These are phyloP conservation scores for Entelurus aequoreus DNA, from an alignment of 2,113 vertebrate genomes.

Conservation along the genomic window DNA sequence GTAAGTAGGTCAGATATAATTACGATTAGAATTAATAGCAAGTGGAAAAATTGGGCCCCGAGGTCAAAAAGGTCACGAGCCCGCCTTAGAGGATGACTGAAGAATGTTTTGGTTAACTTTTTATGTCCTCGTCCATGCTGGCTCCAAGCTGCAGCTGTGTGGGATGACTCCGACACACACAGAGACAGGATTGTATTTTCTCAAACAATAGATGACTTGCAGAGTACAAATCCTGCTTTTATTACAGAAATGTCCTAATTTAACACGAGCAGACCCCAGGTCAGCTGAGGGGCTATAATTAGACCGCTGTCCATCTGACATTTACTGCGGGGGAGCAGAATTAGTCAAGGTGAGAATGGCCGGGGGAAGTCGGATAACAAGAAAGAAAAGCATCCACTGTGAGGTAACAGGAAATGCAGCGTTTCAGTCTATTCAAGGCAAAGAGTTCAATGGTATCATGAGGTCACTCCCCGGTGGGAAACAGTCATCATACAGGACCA, in stretches of 20 bases:
- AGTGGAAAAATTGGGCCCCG: too few relatives aligned
- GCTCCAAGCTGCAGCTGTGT: constrained; percentile 7
- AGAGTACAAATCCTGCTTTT: constrained; percentile 24
- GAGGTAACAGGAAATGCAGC: constrained; percentile 38
- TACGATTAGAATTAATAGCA: too few relatives aligned
- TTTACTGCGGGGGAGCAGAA: background rate
- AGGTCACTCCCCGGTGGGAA: constrained; percentile 44
- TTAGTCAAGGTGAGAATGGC: background rate
- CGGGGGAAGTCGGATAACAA: background rate
- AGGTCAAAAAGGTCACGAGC: background rate
- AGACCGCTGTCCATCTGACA: constrained; percentile 29
- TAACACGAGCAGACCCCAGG: constrained; percentile 17
- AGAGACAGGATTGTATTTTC: constrained; percentile 27
- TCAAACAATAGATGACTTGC: constrained; percentile 26
- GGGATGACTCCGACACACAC: constrained; percentile 3
- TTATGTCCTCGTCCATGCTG: background rate
- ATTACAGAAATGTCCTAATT: constrained; percentile 26
- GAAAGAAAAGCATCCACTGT: constrained; percentile 1
- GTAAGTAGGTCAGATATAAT: background rate
- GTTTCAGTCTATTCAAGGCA: constrained; percentile 25
- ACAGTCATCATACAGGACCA: constrained; percentile 48
- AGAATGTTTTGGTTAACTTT: background rate
- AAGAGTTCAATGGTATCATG: constrained; percentile 49
- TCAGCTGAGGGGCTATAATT: constrained; percentile 32
- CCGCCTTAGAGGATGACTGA: background rate